Percentiles rank a stretch among this genome's conserved stretches.
These are phyloP conservation scores for Tokudaia tokunoshimensis DNA, from an alignment of 2,797 vertebrate species.

Conservation along the genomic window DNA sequence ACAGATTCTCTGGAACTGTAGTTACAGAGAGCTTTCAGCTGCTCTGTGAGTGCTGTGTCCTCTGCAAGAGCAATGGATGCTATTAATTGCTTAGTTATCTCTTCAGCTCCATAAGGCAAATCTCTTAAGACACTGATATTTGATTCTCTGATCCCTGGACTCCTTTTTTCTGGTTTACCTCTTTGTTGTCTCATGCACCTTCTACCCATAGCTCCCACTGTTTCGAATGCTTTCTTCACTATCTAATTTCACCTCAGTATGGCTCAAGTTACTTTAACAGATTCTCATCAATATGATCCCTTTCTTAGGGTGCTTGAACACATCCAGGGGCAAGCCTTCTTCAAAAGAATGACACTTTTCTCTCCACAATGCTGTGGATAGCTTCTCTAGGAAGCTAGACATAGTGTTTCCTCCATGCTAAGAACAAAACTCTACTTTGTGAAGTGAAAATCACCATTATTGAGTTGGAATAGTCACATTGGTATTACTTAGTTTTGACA, in stretches of 20 bases:
- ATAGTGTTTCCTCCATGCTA: neutral
- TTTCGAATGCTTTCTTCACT: neutral
- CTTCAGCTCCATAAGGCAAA: neutral
- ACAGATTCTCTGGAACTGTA: neutral
- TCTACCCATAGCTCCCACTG: neutral
- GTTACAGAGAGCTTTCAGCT: neutral
- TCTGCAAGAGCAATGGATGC: neutral
- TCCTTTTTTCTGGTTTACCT: neutral
- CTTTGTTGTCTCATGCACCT: neutral
- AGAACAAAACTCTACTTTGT: neutral
- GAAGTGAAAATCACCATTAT: neutral
- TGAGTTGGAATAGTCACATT: neutral
- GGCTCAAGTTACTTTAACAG: neutral
- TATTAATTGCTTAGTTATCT: neutral
- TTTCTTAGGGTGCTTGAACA: neutral
- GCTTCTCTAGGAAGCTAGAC: neutral
- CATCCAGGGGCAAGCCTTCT: neutral
- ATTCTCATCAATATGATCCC: neutral
- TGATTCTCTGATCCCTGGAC: neutral
- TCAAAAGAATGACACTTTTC: neutral
- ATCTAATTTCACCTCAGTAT: neutral
- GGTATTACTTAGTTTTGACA: neutral
- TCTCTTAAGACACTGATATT: neutral
- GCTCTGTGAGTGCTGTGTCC: neutral
- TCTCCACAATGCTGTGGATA: neutral